Evolutionary conservation across 2,797 vertebrate species (phyloP).

Genomic region (Poliocrania exsul): DNA sequence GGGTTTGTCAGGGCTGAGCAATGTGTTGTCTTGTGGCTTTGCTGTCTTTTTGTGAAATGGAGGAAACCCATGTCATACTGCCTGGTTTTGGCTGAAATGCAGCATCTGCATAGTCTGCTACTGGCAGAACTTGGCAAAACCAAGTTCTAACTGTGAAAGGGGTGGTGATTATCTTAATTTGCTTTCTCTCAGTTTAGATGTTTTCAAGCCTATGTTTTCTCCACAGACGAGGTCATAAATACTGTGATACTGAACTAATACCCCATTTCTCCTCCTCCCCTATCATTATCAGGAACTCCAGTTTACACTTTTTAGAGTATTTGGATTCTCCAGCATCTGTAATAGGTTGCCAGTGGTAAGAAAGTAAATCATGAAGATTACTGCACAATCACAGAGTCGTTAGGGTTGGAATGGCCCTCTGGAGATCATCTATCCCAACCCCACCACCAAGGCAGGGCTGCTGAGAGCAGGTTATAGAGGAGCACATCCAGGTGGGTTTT

Average conservation of each 20-base stretch:
- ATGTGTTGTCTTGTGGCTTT: background rate
- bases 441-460: background rate
- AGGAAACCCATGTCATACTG: background rate
- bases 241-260: background rate
- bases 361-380: background rate
- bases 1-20: background rate
- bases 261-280: background rate
- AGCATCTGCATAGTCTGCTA: background rate
- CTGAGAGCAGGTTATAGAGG: background rate
- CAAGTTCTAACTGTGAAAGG: background rate
- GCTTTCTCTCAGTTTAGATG: background rate
- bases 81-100: background rate
- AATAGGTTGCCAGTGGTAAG: background rate
- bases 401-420: background rate
- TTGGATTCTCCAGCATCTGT: background rate
- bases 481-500: background rate
- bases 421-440: background rate
- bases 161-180: background rate
- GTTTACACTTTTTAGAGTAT: background rate
- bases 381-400: background rate
- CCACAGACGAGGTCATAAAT: background rate
- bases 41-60: background rate
- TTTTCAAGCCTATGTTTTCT: background rate
- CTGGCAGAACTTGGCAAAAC: background rate
- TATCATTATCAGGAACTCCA: background rate